Evolutionary conservation across 2,113 vertebrate species (phyloP).

Genomic region (Anhinga rufa): DNA sequence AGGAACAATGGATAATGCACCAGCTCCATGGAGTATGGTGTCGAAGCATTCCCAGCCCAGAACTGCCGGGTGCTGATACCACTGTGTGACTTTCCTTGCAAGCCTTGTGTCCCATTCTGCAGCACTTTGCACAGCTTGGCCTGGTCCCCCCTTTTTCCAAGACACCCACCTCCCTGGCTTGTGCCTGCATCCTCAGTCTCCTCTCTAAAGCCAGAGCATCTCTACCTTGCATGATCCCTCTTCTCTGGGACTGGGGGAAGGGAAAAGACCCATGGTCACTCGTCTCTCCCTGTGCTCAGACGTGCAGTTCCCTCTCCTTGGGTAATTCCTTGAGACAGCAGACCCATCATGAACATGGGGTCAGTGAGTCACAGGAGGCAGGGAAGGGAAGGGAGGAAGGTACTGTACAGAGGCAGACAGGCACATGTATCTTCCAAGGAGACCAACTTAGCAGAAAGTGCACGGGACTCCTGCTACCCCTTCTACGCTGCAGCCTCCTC

Average conservation of each 20-base stretch:
- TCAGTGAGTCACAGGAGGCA: not conserved
- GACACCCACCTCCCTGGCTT: not conserved
- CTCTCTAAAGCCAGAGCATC: not conserved
- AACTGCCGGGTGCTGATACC: not conserved
- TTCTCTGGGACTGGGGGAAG: not conserved
- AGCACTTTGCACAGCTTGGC: not conserved
- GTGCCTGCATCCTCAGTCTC: not conserved
- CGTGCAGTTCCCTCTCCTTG: not conserved
- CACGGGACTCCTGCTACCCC: not conserved
- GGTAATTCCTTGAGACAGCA: not conserved
- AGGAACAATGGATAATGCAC: not conserved
- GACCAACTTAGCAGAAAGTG: not conserved
- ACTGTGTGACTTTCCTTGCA: not conserved
- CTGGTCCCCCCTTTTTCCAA: not conserved
- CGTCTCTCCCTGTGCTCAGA: not conserved
- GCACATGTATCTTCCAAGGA: not conserved
- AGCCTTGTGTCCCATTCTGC: not conserved
- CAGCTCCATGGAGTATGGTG: not conserved
- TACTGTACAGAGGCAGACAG: not conserved
- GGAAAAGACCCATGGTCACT: not conserved
- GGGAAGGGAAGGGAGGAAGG: not conserved
- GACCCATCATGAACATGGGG: not conserved
- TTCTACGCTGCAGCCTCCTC: not conserved
- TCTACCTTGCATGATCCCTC: not conserved
- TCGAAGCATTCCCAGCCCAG: not conserved